Percentiles rank a stretch among this genome's conserved stretches.
Conservation (phyloP, 2,113 vertebrate genomes). For the Micromys minutus region DNA sequence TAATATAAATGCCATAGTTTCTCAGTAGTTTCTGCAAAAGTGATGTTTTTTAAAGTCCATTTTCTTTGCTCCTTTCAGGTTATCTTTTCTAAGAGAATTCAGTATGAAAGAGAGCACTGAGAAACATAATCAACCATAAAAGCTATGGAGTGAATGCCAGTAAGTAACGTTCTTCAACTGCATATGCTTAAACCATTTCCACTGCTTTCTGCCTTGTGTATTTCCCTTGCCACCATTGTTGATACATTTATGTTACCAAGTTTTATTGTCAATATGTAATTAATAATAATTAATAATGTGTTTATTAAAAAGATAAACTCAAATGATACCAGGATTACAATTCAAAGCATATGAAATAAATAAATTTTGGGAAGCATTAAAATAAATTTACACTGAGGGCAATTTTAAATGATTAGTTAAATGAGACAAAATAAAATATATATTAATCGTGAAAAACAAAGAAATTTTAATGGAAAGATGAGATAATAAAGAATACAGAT, state of each 20-base stretch:
- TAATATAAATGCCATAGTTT: not conserved
- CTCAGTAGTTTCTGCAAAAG: not conserved
- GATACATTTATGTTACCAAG: not conserved
- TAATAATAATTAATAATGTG: not conserved
- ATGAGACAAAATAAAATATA: constrained; percentile 79
- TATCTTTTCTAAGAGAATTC: too few species aligned
- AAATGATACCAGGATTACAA: not conserved
- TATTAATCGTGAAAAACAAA: constrained; percentile 79
- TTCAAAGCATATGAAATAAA: not conserved
- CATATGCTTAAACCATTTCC: not conserved
- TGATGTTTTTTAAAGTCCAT: not conserved
- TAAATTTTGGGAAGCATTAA: not conserved
- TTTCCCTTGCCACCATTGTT: fast-evolving
- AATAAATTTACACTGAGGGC: not conserved
- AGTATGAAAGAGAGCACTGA: not conserved
- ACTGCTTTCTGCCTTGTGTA: too few species aligned
- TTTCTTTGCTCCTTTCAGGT: not conserved
- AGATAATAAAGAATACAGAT: constrained; percentile 77
- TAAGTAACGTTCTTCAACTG: too few species aligned
- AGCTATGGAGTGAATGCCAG: not conserved
- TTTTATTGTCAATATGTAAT: not conserved
- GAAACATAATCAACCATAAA: not conserved
- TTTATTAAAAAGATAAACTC: not conserved
- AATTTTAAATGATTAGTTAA: constrained; percentile 62
- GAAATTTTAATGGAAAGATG: constrained; percentile 77